Evolutionary conservation across 2,888 invertebrate genomes (phyloP).

Genomic region (Merodon equestris): DNA sequence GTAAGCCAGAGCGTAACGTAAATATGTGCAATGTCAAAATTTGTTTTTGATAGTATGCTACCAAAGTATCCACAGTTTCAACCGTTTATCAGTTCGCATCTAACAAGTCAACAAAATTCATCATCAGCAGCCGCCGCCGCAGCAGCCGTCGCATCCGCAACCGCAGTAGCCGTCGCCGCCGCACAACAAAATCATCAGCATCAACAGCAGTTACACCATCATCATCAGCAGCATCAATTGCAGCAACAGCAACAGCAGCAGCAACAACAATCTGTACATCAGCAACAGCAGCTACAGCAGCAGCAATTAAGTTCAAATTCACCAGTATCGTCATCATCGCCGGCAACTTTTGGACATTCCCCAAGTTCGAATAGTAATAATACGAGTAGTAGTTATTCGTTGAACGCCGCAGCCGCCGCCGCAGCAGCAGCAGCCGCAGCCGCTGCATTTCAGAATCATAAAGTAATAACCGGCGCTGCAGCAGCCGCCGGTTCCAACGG

Average conservation of each 20-base stretch:
- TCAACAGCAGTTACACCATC: slow-evolving; percentile 81
- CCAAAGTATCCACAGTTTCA: slow-evolving; percentile 93
- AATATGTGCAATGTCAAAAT: slow-evolving; percentile 93
- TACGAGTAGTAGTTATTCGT: slow-evolving; percentile 69
- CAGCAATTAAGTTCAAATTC: slow-evolving; percentile 75
- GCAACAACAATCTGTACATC: slow-evolving; percentile 65
- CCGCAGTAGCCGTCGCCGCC: slow-evolving; percentile 76
- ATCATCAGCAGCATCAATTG: slow-evolving; percentile 43
- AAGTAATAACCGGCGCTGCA: slow-evolving; percentile 72
- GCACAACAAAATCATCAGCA: slow-evolving; percentile 71
- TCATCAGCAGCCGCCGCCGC: slow-evolving; percentile 87
- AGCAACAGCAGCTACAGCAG: slow-evolving; percentile 69
- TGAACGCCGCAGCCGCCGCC: slow-evolving; percentile 70
- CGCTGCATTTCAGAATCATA: slow-evolving; percentile 72
- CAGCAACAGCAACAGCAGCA: slow-evolving; percentile 81
- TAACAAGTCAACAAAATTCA: slow-evolving; percentile 80
- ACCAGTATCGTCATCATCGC: slow-evolving; percentile 77
- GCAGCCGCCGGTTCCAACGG: slow-evolving; percentile 75
- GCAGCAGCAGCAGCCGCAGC: slow-evolving; percentile 73
- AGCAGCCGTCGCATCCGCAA: slow-evolving; percentile 72
- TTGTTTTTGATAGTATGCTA: slow-evolving; percentile 98
- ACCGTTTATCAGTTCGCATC: slow-evolving; percentile 80
- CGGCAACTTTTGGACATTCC: slow-evolving; percentile 70
- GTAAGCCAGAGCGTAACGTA: slow-evolving; percentile 72
- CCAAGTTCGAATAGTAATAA: slow-evolving; percentile 72